Evolutionary conservation across 2,888 invertebrate species (phyloP).

Genomic region (Napeogenes sylphis): DNA sequence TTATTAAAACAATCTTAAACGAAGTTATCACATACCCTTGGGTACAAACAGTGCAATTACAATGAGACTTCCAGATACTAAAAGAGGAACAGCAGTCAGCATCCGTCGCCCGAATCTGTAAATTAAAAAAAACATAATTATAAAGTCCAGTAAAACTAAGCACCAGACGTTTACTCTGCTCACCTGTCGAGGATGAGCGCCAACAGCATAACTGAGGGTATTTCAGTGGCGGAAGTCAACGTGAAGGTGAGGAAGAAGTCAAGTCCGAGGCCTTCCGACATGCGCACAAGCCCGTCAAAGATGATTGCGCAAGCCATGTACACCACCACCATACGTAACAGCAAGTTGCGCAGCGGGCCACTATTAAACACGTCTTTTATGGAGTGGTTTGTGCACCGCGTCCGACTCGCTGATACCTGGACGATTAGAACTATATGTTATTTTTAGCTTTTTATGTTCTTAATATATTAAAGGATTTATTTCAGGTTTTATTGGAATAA

Average conservation of each 20-base stretch:
- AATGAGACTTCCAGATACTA: conserved; percentile 49
- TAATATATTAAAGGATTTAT: too few relatives aligned
- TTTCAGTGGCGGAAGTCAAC: conserved; percentile 66
- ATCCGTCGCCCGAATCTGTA: conserved; percentile 63
- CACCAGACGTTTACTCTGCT: conserved; percentile 13
- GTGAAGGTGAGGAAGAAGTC: conserved; percentile 72
- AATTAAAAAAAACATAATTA: conserved; percentile 3
- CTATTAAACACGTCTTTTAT: conserved; percentile 51
- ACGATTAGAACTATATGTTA: conserved; percentile 15
- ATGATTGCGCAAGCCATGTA: conserved; percentile 65
- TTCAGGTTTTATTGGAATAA: too few relatives aligned
- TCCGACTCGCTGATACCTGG: conserved; percentile 57
- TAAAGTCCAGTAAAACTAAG: too few relatives aligned
- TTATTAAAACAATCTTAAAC: background rate
- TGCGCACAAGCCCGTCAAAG: conserved; percentile 67
- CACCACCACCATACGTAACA: conserved; percentile 54
- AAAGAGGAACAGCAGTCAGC: conserved; percentile 55
- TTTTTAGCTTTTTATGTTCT: background rate
- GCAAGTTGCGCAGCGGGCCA: conserved; percentile 48
- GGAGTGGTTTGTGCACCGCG: conserved; percentile 52
- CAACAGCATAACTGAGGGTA: conserved; percentile 62
- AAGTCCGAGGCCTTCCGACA: conserved; percentile 65
- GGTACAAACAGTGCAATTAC: conserved; percentile 58
- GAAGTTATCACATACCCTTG: conserved; percentile 47
- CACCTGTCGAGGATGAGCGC: conserved; percentile 63